Evolutionary conservation across 2,888 invertebrate genomes (phyloP).

Genomic region (Dolomedes plantarius): DNA sequence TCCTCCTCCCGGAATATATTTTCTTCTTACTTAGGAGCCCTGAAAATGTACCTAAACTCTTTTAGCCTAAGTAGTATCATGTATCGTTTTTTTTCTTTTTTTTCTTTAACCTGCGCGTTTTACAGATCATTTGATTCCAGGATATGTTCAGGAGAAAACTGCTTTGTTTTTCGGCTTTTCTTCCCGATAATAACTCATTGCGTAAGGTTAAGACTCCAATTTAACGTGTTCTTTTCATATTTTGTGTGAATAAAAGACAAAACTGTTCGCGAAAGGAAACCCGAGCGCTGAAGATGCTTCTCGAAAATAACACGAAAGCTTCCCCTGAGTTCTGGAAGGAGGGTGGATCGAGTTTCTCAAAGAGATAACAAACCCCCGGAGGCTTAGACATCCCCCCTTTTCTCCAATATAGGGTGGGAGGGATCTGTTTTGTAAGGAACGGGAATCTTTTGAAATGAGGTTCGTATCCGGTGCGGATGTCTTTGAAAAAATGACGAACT

Average conservation of each 20-base stretch:
- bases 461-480: slow-evolving; percentile 25
- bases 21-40: too few species aligned
- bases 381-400: not conserved
- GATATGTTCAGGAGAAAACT: too few species aligned
- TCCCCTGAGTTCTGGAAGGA: not conserved
- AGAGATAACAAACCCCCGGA: slow-evolving; percentile 60
- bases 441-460: slow-evolving; percentile 35
- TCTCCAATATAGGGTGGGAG: slow-evolving; percentile 1
- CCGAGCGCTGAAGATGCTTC: not conserved
- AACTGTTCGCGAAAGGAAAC: not conserved
- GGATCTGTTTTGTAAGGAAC: slow-evolving; percentile 56
- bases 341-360: slow-evolving; percentile 58
- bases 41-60: too few species aligned
- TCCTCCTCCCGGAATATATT: too few species aligned
- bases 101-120: too few species aligned
- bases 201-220: not conserved
- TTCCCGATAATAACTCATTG: not conserved
- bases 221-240: not conserved
- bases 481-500: slow-evolving; percentile 16
- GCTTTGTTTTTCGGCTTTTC: not conserved
- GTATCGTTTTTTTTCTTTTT: too few species aligned
- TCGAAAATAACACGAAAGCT: slow-evolving; percentile 43
- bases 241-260: not conserved
- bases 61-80: too few species aligned
- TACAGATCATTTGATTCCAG: too few species aligned